phyloP scores from a whole-genome alignment of 2,113 vertebrate genomes.

The Panthera uncia region DNA sequence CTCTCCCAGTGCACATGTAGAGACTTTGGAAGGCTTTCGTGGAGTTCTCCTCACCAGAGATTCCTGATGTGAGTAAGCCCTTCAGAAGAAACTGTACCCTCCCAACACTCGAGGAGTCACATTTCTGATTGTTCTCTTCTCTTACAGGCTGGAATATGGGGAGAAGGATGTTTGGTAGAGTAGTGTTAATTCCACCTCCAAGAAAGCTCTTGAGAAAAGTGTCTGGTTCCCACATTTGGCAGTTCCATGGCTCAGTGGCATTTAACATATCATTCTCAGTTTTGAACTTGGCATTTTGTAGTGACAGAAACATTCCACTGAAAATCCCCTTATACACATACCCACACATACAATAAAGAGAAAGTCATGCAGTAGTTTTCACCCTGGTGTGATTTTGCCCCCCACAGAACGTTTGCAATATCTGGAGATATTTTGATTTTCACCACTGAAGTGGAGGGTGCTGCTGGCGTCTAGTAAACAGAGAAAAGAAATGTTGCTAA shows the following conservation, averaged over 20 bases:
- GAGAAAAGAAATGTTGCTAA: neutral
- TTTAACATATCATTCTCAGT: neutral
- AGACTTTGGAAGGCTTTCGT: neutral
- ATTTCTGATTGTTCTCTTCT: neutral
- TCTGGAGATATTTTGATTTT: neutral
- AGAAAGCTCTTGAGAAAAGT: neutral
- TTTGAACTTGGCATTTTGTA: neutral
- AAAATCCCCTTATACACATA: neutral
- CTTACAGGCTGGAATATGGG: accelerated
- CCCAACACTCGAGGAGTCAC: accelerated
- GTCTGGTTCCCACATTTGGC: neutral
- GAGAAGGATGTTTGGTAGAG: no score
- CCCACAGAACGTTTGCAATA: neutral
- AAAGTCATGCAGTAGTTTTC: neutral
- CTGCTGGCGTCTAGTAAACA: neutral
- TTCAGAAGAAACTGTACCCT: neutral
- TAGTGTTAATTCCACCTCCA: neutral
- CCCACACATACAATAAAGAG: no score
- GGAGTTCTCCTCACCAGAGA: neutral
- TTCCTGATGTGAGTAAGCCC: neutral
- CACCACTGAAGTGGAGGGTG: neutral
- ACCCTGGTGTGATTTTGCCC: neutral
- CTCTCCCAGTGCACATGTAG: accelerated
- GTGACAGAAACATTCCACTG: neutral
- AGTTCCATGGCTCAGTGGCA: accelerated